Conservation (phyloP, 2,888 invertebrate genomes). For the Atethmia centrago region DNA sequence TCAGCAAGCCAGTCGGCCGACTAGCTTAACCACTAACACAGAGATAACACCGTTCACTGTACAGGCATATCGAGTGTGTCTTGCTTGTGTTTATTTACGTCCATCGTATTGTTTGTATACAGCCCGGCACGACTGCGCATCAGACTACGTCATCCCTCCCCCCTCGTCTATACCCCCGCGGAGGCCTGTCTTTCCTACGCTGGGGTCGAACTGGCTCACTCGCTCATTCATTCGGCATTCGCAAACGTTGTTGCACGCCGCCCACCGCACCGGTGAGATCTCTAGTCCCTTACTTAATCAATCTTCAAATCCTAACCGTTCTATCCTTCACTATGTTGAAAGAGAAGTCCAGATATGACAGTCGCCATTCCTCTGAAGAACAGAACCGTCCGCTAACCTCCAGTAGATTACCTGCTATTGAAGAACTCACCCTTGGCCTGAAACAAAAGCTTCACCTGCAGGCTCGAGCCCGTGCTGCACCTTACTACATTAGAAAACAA, state of each 20-base stretch:
- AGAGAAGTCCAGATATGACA: conserved; percentile 85
- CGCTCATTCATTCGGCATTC: conserved; percentile 90
- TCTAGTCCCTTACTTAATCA: conserved; percentile 77
- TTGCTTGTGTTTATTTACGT: conserved; percentile 90
- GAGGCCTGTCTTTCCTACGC: conserved; percentile 85
- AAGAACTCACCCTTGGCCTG: conserved; percentile 88
- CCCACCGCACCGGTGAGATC: conserved; percentile 79
- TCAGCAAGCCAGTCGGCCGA: conserved; percentile 71
- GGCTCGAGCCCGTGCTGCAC: conserved; percentile 88
- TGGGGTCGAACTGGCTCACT: conserved; percentile 85
- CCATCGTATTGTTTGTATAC: conserved; percentile 91
- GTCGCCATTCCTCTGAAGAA: conserved; percentile 79
- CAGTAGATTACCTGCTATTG: conserved; percentile 86
- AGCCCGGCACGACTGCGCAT: conserved; percentile 90
- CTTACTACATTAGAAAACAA: conserved; percentile 89
- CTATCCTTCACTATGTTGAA: conserved; percentile 83
- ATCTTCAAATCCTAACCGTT: conserved; percentile 64
- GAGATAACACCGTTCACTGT: conserved; percentile 84
- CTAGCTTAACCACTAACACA: conserved; percentile 81
- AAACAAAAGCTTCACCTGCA: conserved; percentile 90
- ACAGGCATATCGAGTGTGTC: conserved; percentile 80
- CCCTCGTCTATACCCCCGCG: conserved; percentile 79
- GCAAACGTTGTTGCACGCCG: conserved; percentile 86
- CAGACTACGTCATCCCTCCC: conserved; percentile 86
- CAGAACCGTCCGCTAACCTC: conserved; percentile 81